A percentile compares a stretch with the other conserved stretches of the same genome.
phyloP scores from a whole-genome alignment of 2,797 vertebrate genomes.

The Taeniopygia guttata region DNA sequence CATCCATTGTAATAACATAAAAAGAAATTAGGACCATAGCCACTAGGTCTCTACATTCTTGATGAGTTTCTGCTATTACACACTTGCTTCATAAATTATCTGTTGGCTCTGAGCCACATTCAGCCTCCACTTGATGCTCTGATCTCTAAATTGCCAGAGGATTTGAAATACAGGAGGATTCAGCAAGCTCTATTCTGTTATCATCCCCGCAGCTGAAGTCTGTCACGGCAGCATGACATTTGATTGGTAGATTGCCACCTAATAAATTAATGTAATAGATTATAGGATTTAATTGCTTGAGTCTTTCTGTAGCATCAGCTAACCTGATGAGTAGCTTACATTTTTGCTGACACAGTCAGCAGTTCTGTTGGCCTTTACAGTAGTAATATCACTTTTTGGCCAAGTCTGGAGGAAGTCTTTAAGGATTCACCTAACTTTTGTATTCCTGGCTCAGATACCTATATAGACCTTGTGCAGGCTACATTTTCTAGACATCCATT shows the following conservation, averaged over 20 bases:
- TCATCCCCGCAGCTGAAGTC: background rate
- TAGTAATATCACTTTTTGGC: background rate
- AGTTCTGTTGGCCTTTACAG: background rate
- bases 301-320: slow-evolving; percentile 26
- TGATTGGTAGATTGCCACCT: slow-evolving; percentile 49
- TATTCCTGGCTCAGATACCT: background rate
- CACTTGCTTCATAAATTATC: slow-evolving; percentile 31
- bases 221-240: background rate
- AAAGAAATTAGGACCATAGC: background rate
- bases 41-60: background rate
- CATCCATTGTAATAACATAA: background rate
- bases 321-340: background rate
- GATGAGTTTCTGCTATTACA: slow-evolving; percentile 15
- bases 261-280: slow-evolving; percentile 58
- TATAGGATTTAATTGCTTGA: slow-evolving; percentile 49
- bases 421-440: background rate
- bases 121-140: background rate
- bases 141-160: slow-evolving; percentile 35
- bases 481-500: background rate
- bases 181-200: slow-evolving; percentile 12
- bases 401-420: background rate
- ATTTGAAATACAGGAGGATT: slow-evolving; percentile 18
- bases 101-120: slow-evolving; percentile 21
- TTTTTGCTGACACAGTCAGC: slow-evolving; percentile 37
- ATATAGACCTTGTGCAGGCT: background rate